These are phyloP conservation scores for Euglossa dilemma DNA, from an alignment of 1,140 invertebrate species.

Conservation along the genomic window DNA sequence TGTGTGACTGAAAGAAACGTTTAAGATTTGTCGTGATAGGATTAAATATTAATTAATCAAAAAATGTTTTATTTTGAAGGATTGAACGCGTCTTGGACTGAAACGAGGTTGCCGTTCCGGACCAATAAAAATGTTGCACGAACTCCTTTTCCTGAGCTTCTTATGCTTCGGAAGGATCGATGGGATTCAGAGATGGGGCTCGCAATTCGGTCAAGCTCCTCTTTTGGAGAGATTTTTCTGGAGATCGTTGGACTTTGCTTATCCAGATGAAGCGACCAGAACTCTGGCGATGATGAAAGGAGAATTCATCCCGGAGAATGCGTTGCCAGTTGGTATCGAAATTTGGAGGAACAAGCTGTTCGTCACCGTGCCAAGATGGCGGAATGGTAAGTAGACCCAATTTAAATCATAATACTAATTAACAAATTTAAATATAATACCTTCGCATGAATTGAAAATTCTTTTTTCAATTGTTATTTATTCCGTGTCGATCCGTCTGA, in stretches of 20 bases:
- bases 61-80: neutral
- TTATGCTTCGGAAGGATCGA: conserved; percentile 21
- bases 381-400: conserved; percentile 80
- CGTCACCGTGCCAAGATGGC: conserved; percentile 90
- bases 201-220: conserved; percentile 76
- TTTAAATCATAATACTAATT: neutral
- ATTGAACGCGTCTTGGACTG: too few relatives aligned
- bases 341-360: conserved; percentile 90
- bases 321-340: conserved; percentile 90
- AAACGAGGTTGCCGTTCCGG: neutral
- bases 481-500: too few relatives aligned
- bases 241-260: conserved; percentile 89
- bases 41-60: too few relatives aligned
- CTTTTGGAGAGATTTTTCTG: conserved; percentile 88
- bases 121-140: neutral
- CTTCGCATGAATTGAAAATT: too few relatives aligned
- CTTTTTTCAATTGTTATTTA: too few relatives aligned
- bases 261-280: conserved; percentile 84
- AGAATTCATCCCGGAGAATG: conserved; percentile 88
- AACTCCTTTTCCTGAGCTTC: conserved; percentile 12
- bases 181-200: conserved; percentile 59
- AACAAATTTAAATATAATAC: too few relatives aligned
- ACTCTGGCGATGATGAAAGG: conserved; percentile 85
- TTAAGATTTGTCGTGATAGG: too few relatives aligned
- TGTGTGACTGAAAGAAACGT: too few relatives aligned